These are phyloP conservation scores for Arrhopalites spinosus DNA, from an alignment of 2,888 invertebrate species.

Conservation along the genomic window DNA sequence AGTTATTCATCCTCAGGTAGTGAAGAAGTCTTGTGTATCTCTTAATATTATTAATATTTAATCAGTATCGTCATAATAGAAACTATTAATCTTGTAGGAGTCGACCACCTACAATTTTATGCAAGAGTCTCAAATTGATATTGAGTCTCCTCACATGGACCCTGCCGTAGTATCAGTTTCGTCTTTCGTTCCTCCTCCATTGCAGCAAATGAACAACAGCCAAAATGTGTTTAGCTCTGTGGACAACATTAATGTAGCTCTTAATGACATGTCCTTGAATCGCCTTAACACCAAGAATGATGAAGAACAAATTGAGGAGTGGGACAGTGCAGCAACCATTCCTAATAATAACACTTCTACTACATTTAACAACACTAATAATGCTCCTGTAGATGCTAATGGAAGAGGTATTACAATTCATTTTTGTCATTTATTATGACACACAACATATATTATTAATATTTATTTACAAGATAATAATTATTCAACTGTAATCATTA, in stretches of 20 bases:
- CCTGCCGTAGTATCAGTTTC: conserved; percentile 59
- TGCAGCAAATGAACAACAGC: conserved; percentile 19
- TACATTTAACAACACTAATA: conserved; percentile 38
- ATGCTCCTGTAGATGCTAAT: conserved; percentile 23
- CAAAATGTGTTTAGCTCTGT: conserved; percentile 33
- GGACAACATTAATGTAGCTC: conserved; percentile 41
- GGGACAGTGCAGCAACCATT: conserved; percentile 37
- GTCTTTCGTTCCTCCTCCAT: conserved; percentile 48
- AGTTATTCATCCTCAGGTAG: conserved; percentile 37
- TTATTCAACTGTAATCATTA: too few species aligned
- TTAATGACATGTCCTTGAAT: conserved; percentile 45
- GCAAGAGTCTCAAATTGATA: conserved; percentile 80
- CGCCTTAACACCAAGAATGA: conserved; percentile 42
- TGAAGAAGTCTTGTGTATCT: too few species aligned
- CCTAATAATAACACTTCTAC: conserved; percentile 27
- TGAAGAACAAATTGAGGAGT: conserved; percentile 42
- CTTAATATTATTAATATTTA: not conserved
- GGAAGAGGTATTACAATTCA: conserved; percentile 19
- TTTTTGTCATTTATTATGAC: not conserved
- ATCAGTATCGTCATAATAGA: not conserved
- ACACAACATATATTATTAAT: not conserved
- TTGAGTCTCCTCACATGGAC: conserved; percentile 67
- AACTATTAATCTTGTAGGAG: conserved; percentile 39
- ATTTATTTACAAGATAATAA: not conserved
- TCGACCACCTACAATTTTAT: conserved; percentile 63